Percentiles rank a stretch among this genome's conserved stretches.
phyloP scores from a whole-genome alignment of 2,113 vertebrate genomes.

The Nyctereutes procyonoides region DNA sequence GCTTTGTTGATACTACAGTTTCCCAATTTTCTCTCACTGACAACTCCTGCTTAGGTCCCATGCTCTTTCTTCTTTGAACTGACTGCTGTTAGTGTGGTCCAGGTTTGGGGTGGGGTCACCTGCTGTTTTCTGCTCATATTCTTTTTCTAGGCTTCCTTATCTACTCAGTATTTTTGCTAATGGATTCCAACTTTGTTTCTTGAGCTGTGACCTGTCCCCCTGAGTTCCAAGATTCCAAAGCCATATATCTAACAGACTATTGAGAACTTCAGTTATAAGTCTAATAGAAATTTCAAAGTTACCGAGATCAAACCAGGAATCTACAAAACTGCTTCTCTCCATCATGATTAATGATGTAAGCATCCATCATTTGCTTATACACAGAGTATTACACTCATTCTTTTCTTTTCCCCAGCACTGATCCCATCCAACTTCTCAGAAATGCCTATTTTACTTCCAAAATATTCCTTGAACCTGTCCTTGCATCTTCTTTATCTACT shows the following conservation, averaged over 20 bases:
- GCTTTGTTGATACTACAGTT: not conserved
- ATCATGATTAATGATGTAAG: not conserved
- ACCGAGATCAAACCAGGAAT: not conserved
- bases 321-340: not conserved
- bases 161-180: not conserved
- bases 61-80: not conserved
- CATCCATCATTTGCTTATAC: not conserved
- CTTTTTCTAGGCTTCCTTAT: not conserved
- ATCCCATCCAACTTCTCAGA: not conserved
- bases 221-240: not conserved
- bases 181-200: not conserved
- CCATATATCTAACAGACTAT: not conserved
- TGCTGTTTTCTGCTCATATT: not conserved
- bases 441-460: not conserved
- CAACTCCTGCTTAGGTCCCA: not conserved
- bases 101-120: not conserved
- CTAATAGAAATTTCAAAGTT: not conserved
- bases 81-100: not conserved
- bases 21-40: not conserved
- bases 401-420: not conserved
- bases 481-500: not conserved
- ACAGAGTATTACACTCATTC: not conserved
- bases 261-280: not conserved
- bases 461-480: not conserved
- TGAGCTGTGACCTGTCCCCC: not conserved